Percentiles rank a stretch among this genome's conserved stretches.
Conservation (phyloP, 2,888 invertebrate species). For the Ethmia dodecea region DNA sequence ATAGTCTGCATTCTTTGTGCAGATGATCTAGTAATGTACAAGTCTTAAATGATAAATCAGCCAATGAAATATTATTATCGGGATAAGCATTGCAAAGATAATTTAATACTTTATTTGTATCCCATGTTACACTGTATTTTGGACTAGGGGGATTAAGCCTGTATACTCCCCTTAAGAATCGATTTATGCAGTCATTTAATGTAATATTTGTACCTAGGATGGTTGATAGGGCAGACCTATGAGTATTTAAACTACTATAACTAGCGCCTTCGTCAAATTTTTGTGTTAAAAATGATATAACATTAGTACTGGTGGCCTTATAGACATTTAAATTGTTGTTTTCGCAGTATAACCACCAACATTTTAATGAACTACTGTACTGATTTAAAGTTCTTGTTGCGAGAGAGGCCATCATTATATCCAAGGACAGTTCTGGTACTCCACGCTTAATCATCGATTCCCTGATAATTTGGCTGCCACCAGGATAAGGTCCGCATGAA, state of each 20-base stretch:
- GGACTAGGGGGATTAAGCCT: too few relatives aligned
- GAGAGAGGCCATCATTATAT: conserved; percentile 9
- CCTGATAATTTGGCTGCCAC: conserved; percentile 9
- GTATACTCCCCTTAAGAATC: too few relatives aligned
- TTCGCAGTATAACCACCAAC: conserved; percentile 4
- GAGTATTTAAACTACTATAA: conserved; percentile 4
- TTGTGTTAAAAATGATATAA: conserved; percentile 4
- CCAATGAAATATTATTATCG: too few relatives aligned
- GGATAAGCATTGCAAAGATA: too few relatives aligned
- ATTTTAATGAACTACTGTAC: conserved; percentile 5
- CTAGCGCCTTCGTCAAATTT: conserved; percentile 4
- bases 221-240: neutral
- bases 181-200: too few relatives aligned
- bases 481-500: conserved; percentile 4
- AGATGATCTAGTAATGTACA: too few relatives aligned
- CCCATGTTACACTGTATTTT: too few relatives aligned
- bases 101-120: too few relatives aligned
- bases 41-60: too few relatives aligned
- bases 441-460: conserved; percentile 1
- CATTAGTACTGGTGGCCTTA: neutral
- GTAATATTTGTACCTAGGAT: too few relatives aligned
- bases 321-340: neutral
- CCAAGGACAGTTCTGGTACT: conserved; percentile 5
- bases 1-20: too few relatives aligned
- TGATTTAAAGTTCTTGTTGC: conserved; percentile 5